Conservation (phyloP, 2,888 invertebrate species). For the Melanotus villosus region DNA sequence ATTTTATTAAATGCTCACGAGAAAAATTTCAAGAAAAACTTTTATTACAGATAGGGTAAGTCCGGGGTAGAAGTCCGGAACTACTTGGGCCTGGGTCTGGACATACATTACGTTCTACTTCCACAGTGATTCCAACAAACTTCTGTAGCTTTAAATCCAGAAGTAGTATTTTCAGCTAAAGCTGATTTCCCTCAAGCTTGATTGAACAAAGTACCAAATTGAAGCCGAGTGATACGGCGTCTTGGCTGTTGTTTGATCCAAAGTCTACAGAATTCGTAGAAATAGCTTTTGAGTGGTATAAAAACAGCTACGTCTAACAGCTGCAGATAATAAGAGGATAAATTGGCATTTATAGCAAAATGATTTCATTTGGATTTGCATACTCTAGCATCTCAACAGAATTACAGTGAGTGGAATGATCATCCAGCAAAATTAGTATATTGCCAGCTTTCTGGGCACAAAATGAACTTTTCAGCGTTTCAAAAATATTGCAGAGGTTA, state of each 20-base stretch:
- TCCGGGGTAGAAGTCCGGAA: too few species aligned
- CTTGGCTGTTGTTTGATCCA: slow-evolving; percentile 37
- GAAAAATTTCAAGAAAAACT: too few species aligned
- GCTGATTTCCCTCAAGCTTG: slow-evolving; percentile 16
- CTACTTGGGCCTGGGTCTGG: too few species aligned
- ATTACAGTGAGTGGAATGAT: slow-evolving; percentile 44
- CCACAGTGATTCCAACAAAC: too few species aligned
- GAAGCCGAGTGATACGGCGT: slow-evolving; percentile 40
- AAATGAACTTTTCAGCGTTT: slow-evolving; percentile 48
- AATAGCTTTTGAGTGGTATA: slow-evolving; percentile 37
- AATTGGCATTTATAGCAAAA: slow-evolving; percentile 38
- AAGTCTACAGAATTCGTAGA: slow-evolving; percentile 23
- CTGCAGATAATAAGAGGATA: slow-evolving; percentile 44
- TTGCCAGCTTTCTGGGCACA: slow-evolving; percentile 41
- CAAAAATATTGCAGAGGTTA: slow-evolving; percentile 52
- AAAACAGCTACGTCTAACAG: slow-evolving; percentile 43
- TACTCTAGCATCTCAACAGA: slow-evolving; percentile 50
- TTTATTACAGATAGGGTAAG: too few species aligned
- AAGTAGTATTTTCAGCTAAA: slow-evolving; percentile 47
- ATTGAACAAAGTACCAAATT: slow-evolving; percentile 47
- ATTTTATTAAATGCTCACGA: too few species aligned
- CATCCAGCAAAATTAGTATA: slow-evolving; percentile 42
- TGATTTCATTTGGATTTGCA: slow-evolving; percentile 50
- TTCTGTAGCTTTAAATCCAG: slow-evolving; percentile 49
- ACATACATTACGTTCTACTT: too few species aligned